Base-by-base conservation (phyloP, 37 sponge, comb jelly and placozoan species). In the Crambe crambe region DNA sequence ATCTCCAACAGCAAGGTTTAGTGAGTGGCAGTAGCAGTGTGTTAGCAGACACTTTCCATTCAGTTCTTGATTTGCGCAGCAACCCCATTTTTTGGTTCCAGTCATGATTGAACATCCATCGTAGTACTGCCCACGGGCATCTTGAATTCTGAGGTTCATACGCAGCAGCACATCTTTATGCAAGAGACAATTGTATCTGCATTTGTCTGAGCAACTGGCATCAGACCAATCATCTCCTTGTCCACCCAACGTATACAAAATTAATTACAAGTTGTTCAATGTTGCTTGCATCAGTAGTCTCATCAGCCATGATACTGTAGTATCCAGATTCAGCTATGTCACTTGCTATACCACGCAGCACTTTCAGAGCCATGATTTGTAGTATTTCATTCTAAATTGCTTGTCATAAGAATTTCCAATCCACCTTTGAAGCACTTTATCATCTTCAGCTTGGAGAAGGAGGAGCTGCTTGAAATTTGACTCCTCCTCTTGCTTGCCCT, bases 21-120 rank as follows among this genome's bases (percentile, higher is more conserved):
- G 61, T 6, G 88, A 76, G 65, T 80, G 81, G 58, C 87, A 75
- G 62, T 86, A 80, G 59, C 81, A 86, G 68, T 80, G 81, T 35
- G 90, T 90, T 12, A 47, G 51, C 12, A 47, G 51, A 47, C 51
- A 47, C 12, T 47, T 47, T 47, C 12, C 51, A 47, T 47, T 47
- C 51, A 47, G 51, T 60, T 60, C 61, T 60, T 40, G 29, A 90
- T 81, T 38, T 47, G 58, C 65, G 68, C 51, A 69, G 90, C 81
- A 9, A 90, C 79, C 23, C 90, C 90, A 54, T 29, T 54, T 57
- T n/a, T 68, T 90, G 0, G 39, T 25, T 36, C 86, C 81, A 51
- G 43, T 47, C 82, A 90, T 90, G n/a, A 67, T 65, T 3, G 82
- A 70, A 26, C 82, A 85, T 22, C 90, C 86, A 71, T 90, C 90